Evolutionary conservation across 2,113 vertebrate genomes (phyloP), one percentile per base, ranked within the genome.

Genomic region (Aphyosemion australe): DNA sequence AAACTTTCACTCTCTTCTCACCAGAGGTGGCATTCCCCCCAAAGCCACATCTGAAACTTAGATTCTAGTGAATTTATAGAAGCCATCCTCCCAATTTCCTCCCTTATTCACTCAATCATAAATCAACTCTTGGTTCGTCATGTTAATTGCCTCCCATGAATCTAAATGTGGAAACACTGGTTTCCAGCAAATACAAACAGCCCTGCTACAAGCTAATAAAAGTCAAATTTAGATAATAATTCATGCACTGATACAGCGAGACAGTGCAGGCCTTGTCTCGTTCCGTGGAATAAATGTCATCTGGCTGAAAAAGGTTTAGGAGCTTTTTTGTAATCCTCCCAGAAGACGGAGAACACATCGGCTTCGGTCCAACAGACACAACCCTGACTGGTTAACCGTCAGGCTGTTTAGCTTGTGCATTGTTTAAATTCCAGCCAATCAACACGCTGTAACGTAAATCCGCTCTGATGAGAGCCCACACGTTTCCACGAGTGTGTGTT

Each of bases 361-460:
- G 81, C 66, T 58, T 58, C 55, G 20, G 63, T 83, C 81, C 78
- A 86, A 82, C 8, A 86, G 78, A 72, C 59, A 80, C 76, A 78
- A 68, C 61, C 62, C 72, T 37, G 73, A 57, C 60, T 83, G 58
- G 75, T 47, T 66, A 69, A 80, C 51, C 19, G 42, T 81, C 69
- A 37, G 41, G 60, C 69, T 84, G 74, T 90, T 91, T 78, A 87
- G 52, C 72, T 69, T 59, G 71, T 12, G 62, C 80, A 89, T 90
- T 87, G 81, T 89, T 91, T 79, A 75, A 88, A 92, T 92, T 91
- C 89, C 89, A 83, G 12, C 75, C 75, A 89, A 82, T 89, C 77
- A 74, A 79, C 84, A 74, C 82, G 41, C 56, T 79, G 75, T 81
- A 84, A 88, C 31, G 65, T 73, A 61, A 86, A 66, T 64, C 76